phyloP scores from a whole-genome alignment of 2,888 invertebrate species.

The Pseudoips prasinana region DNA sequence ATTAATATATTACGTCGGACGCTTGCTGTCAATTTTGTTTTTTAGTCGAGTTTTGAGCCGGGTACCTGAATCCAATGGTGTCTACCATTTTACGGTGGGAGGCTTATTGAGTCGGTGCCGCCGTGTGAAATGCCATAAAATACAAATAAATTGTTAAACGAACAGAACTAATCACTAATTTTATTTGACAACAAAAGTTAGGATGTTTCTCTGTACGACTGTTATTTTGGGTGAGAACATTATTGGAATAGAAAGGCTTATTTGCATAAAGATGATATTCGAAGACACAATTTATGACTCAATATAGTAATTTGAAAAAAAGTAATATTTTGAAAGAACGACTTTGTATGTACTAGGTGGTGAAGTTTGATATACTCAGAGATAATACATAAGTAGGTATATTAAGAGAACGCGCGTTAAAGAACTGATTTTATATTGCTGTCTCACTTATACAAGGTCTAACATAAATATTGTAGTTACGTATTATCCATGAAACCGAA shows the following conservation, averaged over 20 bases:
- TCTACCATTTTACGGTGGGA: conserved; percentile 55
- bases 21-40: conserved; percentile 67
- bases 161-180: conserved; percentile 26
- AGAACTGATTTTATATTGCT: no score
- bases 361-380: no score
- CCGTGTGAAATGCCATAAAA: conserved; percentile 49
- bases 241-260: not conserved
- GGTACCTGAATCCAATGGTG: conserved; percentile 55
- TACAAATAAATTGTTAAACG: conserved; percentile 38
- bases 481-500: no score
- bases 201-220: conserved; percentile 2
- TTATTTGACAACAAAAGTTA: conserved; percentile 21
- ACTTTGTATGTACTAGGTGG: no score
- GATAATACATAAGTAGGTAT: no score
- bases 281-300: no score
- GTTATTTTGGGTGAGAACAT: conserved; percentile 6
- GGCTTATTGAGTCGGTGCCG: conserved; percentile 42
- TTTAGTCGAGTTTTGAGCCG: conserved; percentile 40
- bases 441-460: no score
- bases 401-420: no score
- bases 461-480: no score
- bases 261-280: no score
- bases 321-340: no score
- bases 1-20: conserved; percentile 76
- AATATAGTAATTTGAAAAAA: no score